phyloP scores from a whole-genome alignment of 2,888 invertebrate genomes.

The Pedicia rivosa region DNA sequence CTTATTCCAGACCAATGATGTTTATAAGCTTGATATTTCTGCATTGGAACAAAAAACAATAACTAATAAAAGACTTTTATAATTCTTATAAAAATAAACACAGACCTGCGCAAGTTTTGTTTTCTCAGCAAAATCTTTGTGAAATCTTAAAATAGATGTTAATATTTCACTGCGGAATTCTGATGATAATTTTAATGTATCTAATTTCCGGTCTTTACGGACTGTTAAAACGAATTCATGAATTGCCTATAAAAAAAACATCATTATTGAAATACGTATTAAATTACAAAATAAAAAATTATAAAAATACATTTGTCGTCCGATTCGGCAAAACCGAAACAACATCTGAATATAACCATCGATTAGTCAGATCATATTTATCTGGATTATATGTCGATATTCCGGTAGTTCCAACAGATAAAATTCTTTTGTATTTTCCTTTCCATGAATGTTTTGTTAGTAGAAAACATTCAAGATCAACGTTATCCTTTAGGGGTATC shows the following conservation, averaged over 20 bases:
- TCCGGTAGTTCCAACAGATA: conserved; percentile 88
- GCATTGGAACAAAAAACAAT: conserved; percentile 17
- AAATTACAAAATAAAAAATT: not conserved
- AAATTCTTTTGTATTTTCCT: conserved; percentile 96
- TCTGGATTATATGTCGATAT: conserved; percentile 96
- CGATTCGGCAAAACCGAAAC: conserved; percentile 49
- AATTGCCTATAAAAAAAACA: conserved; percentile 28
- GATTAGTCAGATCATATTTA: conserved; percentile 80
- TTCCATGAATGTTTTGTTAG: conserved; percentile 99
- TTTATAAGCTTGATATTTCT: conserved; percentile 83
- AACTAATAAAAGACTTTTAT: conserved; percentile 1
- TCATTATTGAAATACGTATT: not conserved
- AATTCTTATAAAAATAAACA: too few species aligned
- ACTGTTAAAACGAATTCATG: conserved; percentile 67
- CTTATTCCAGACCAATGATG: conserved; percentile 93
- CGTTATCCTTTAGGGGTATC: conserved; percentile 52
- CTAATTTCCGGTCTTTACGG: conserved; percentile 79
- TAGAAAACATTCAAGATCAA: conserved; percentile 91
- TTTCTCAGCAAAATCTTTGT: conserved; percentile 65
- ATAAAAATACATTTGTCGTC: conserved; percentile 29
- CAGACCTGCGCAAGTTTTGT: conserved; percentile 47
- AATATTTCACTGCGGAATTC: conserved; percentile 87
- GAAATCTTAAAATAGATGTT: conserved; percentile 74
- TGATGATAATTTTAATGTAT: conserved; percentile 91
- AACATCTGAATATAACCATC: conserved; percentile 75